Percentiles rank a stretch among this genome's conserved stretches.
phyloP scores from a whole-genome alignment of 2,113 vertebrate species.

The Hippopotamus amphibius region DNA sequence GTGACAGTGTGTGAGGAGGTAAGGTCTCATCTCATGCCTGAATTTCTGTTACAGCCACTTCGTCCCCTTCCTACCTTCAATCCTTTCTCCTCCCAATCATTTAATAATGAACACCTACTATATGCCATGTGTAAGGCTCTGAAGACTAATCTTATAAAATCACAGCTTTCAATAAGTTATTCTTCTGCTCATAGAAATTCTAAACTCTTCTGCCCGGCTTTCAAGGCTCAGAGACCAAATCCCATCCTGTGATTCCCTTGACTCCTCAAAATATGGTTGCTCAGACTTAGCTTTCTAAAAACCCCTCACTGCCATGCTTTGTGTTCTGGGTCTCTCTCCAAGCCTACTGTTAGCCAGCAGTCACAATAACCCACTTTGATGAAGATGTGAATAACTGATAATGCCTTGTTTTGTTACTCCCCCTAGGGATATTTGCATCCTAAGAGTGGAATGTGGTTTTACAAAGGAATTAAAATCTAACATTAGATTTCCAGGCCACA shows the following conservation, averaged over 20 bases:
- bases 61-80: not conserved
- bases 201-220: not conserved
- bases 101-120: not conserved
- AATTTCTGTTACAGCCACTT: not conserved
- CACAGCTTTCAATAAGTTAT: not conserved
- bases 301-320: not conserved
- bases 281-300: not conserved
- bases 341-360: not conserved
- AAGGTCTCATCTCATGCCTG: not conserved
- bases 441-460: not conserved
- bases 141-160: slow-evolving; percentile 16
- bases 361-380: not conserved
- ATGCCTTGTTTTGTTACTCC: not conserved
- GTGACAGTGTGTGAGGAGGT: not conserved
- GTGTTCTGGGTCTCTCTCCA: not conserved
- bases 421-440: not conserved
- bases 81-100: not conserved
- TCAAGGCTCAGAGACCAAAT: not conserved
- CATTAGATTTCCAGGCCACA: not conserved
- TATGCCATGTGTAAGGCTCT: not conserved
- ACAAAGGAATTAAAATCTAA: not conserved
- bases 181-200: not conserved
- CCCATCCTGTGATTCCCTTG: not conserved
- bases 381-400: not conserved
- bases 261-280: not conserved